Percentiles rank a stretch among this genome's conserved stretches.
Conservation (phyloP, 2,888 invertebrate genomes). For the Morpho helenor region DNA sequence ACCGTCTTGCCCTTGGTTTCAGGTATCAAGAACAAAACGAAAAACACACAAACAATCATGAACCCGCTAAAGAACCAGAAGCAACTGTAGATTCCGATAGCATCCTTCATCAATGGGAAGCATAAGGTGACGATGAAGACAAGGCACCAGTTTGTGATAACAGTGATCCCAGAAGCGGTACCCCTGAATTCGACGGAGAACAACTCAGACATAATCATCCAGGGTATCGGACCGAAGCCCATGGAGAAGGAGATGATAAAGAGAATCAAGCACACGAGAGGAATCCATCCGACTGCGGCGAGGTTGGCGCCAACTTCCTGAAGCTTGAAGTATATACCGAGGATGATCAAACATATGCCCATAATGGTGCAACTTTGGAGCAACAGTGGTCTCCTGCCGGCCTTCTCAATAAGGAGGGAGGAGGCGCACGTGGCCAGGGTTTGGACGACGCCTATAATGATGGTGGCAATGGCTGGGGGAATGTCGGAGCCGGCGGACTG, state of each 20-base stretch:
- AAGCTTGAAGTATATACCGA: constrained; percentile 87
- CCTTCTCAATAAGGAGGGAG: constrained; percentile 86
- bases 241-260: constrained; percentile 84
- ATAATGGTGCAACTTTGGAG: constrained; percentile 87
- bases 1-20: constrained; percentile 91
- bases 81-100: constrained; percentile 81
- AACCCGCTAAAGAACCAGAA: constrained; percentile 88
- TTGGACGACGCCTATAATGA: constrained; percentile 90
- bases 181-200: constrained; percentile 86
- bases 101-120: constrained; percentile 80
- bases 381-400: constrained; percentile 88
- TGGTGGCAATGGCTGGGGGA: constrained; percentile 83
- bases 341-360: constrained; percentile 82
- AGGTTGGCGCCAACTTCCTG: constrained; percentile 74
- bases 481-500: constrained; percentile 84
- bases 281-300: constrained; percentile 82
- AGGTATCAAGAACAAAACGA: constrained; percentile 84
- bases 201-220: constrained; percentile 89
- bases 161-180: constrained; percentile 86
- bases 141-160: constrained; percentile 86
- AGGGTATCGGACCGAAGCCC: constrained; percentile 90
- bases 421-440: constrained; percentile 85
- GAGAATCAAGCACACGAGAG: constrained; percentile 80
- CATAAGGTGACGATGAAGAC: constrained; percentile 86
- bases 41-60: constrained; percentile 82